Evolutionary conservation across 2,888 invertebrate species (phyloP).

Genomic region (Deroplatys truncata): DNA sequence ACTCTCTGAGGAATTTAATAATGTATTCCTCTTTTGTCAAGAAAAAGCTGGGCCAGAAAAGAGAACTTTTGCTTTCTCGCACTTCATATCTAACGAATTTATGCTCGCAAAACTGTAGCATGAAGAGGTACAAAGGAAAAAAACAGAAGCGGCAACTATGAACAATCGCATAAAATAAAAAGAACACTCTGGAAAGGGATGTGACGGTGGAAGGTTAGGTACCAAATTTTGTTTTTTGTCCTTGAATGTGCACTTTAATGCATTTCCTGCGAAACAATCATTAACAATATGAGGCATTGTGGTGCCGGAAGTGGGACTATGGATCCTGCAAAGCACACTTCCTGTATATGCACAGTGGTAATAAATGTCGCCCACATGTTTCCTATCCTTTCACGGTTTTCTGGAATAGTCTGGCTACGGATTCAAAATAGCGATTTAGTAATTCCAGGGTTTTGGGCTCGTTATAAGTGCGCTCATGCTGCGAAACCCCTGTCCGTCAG

Average conservation of each 20-base stretch:
- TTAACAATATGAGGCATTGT: not conserved
- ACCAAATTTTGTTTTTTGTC: not conserved
- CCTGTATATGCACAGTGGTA: not conserved
- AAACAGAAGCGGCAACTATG: not conserved
- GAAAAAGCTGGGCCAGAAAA: not conserved
- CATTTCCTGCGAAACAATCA: not conserved
- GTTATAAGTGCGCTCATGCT: no score
- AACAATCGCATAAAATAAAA: not conserved
- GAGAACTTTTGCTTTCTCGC: not conserved
- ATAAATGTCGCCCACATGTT: not conserved
- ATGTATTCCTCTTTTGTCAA: not conserved
- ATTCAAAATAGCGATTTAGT: not conserved
- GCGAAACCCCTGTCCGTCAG: no score
- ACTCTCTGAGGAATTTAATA: no score
- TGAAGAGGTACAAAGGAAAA: not conserved
- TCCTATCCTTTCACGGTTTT: not conserved
- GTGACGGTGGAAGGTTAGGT: not conserved
- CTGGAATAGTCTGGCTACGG: not conserved
- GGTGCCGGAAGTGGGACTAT: not conserved
- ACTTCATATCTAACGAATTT: not conserved
- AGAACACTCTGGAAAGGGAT: not conserved
- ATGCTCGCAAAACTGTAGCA: not conserved
- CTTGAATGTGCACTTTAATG: not conserved
- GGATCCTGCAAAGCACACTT: not conserved
- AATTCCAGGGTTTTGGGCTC: no score